Base-by-base conservation (phyloP, 2,797 vertebrate genomes). In the Macropodus opercularis region DNA sequence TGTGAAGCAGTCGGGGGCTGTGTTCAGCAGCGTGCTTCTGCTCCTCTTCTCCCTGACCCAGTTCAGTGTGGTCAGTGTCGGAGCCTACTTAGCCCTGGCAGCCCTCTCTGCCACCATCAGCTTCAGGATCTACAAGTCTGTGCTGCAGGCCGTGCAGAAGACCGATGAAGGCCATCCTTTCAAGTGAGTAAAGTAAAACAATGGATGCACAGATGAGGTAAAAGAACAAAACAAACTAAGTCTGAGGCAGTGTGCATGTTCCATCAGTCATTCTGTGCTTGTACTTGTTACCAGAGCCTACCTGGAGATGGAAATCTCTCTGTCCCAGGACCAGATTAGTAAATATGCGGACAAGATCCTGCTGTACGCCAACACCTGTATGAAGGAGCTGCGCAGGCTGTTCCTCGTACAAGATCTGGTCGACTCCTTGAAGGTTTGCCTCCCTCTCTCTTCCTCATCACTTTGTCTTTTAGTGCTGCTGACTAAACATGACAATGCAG, bases 41-140 rank as follows among this genome's bases (percentile, higher is more conserved):
- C 93, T 99, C 76, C 95, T 99, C 68, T 98, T 99, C 91, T 98
- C 97, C 53, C 94, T 99, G 91, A 99, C 97, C 79, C 98, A 99
- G 91, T 99, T 99, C 93, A 99, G 98, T 3, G 97, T 99, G 0
- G 97, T 99, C 91, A 99, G 96, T 0, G 96, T 99, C 0, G 93
- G 95, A 26, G 96, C 98, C 35, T 99, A 99, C 91, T 91, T 99
- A 76, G 96, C 96, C 61, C 93, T 99, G 2, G 97, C 98, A 0
- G 94, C 95, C 6, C 97, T 99, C 84, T 97, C 96, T 0, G 96
- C 96, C 89, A 98, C 96, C 92, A 97, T 99, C 92, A 98, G 97
- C 89, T 98, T 98, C 94, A 94, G 97, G 90, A 94, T 99, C 92
- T 99, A 99, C 93, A 99, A 98, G 88, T 99, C 97, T 0, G 97